Evolutionary conservation across 2,113 vertebrate species (phyloP), one percentile per base, ranked within the genome.

Genomic region (Urocitellus parryii): DNA sequence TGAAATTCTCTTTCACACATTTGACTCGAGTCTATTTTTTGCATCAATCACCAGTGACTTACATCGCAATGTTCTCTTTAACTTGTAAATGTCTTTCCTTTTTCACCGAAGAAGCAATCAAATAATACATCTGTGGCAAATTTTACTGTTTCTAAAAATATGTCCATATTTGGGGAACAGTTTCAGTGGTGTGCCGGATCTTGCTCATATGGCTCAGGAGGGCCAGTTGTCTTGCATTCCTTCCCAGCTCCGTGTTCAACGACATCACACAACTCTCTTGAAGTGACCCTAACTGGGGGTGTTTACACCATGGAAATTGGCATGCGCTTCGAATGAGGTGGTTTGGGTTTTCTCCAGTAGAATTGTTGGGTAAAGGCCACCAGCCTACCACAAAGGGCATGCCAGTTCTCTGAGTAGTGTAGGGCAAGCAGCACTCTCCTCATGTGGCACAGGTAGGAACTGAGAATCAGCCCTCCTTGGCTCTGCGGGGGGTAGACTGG

Each of bases 11-110:
- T 94, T 87, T 89, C 37, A 86, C 51, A n/a, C 29, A 14, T 93
- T 98, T 96, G 76, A 87, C 83, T 94, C n/a, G 91, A 20, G 93
- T 88, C n/a, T 68, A 34, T 51, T 63, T 94, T 78, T 27, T 61
- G 8, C 88, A 32, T 63, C 80, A 80, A 2, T 65, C 56, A 22
- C 29, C 27, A 76, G 27, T 74, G 72, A 93, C 20, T 56, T 79
- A 29, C 8, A 87, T 94, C 61, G 20, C 77, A 92, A 0, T 76
- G 58, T 61, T 93, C 72, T 77, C 32, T 76, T 25, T 65, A 34
- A 18, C 81, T 91, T 29, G 34, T 58, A 32, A 53, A 32, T 95
- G 87, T 95, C 11, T 88, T 82, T 72, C 73, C 63, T 93, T 82
- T 72, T 91, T 87, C 13, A 16, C 5, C 45, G 1, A 79, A 83